Evolutionary conservation across 2,888 invertebrate species (phyloP), one percentile per base, ranked within the genome.

Genomic region (Parascotia fuliginaria): DNA sequence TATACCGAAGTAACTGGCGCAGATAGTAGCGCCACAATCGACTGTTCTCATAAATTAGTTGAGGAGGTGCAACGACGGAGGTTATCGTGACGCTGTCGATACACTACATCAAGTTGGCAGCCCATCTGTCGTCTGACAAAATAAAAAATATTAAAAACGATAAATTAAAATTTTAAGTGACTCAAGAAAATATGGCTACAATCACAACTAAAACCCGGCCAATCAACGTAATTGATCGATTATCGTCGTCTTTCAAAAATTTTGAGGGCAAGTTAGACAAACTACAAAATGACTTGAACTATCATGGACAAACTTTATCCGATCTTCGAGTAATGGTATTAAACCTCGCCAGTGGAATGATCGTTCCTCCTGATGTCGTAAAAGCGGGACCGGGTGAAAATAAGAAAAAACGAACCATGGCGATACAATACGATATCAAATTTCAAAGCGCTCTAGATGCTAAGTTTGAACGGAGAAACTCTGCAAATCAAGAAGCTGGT

Each of bases 231-330:
- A 61, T 85, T 22, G 80, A 86, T 31, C 75, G 71, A 2, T 72
- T 88, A 15, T 64, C 84, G 60, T 68, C 57, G 13, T 73, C 83
- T 0, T 79, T 87, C 45, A 81, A 77, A 43, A 70, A 79, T 40
- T 85, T 87, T 38, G 88, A 87, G 58, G 83, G 60, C 41, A 88
- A 87, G 56, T 45, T 89, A 5, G 86, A 87, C 33, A 85, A 83
- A 49, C 53, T 89, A 43, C 87, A 87, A 55, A 74, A 79, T 34
- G 85, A 87, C 38, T 80, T 89, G 0, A 79, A 73, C 12, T 66
- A 55, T 34, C 85, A 87, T 12, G 83, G 86, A 0, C 75, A 83
- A 43, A 84, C 87, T 0, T 59, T 89, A 13, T 55, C 65, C 5
- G 85, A 87, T n/a, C 75, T 89, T 15, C 77, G 80, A 1, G 57